Evolutionary conservation across 2,113 vertebrate species (phyloP).

Genomic region (Poeciliopsis prolifica): DNA sequence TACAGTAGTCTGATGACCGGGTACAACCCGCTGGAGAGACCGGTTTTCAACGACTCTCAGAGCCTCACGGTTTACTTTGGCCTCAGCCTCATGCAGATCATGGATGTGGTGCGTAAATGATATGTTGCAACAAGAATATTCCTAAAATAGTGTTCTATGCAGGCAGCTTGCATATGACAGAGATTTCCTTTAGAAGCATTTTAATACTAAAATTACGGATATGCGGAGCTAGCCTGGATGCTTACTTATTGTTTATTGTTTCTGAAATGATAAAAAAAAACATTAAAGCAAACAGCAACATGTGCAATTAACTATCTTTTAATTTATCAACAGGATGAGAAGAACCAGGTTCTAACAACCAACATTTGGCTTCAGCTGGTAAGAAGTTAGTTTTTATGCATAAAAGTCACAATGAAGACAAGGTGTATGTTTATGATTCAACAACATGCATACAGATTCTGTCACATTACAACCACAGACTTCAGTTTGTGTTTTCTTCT

Average conservation of each 20-base stretch:
- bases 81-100: conserved; percentile 92
- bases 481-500: too few species aligned
- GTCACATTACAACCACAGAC: too few species aligned
- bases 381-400: conserved; percentile 34
- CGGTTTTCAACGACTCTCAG: conserved; percentile 89
- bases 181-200: neutral
- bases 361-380: conserved; percentile 96
- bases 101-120: conserved; percentile 89
- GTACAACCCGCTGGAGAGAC: conserved; percentile 90
- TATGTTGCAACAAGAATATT: neutral
- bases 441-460: too few species aligned
- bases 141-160: neutral
- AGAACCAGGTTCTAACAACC: conserved; percentile 95
- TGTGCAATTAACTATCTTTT: neutral
- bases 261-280: neutral
- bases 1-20: conserved; percentile 83
- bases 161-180: neutral
- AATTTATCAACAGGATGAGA: conserved; percentile 87
- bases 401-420: neutral
- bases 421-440: neutral
- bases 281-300: neutral
- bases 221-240: neutral
- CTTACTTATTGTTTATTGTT: neutral
- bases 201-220: neutral
- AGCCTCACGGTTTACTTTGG: conserved; percentile 88